phyloP scores from a whole-genome alignment of 1,140 invertebrate species.

The Cecropterus lyciades region DNA sequence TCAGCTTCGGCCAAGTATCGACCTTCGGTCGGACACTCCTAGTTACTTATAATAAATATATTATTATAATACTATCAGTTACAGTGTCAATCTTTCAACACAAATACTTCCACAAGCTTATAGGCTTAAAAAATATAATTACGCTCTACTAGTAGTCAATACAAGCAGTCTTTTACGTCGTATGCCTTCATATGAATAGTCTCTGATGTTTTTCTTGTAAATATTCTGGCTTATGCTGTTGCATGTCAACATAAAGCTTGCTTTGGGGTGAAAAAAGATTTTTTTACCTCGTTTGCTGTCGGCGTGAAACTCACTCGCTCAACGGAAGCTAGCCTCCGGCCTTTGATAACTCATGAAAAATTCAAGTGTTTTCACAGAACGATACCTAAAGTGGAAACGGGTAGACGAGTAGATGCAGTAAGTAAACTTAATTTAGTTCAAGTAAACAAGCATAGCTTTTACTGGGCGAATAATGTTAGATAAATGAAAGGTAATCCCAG shows the following conservation, averaged over 20 bases:
- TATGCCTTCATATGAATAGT: neutral
- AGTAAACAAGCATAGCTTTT: conserved; percentile 11
- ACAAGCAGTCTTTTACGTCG: conserved; percentile 1
- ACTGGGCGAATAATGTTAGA: neutral
- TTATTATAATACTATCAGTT: no score
- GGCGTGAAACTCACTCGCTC: conserved; percentile 27
- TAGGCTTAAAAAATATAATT: neutral
- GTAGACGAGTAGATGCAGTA: neutral
- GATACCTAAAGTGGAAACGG: conserved; percentile 45
- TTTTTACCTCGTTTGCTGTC: conserved; percentile 42
- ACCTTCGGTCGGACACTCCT: no score
- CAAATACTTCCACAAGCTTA: neutral
- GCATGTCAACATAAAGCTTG: conserved; percentile 44
- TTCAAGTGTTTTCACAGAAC: conserved; percentile 55
- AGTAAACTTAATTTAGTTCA: conserved; percentile 22
- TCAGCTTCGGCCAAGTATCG: no score
- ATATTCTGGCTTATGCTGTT: conserved; percentile 8
- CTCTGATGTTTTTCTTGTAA: conserved; percentile 12
- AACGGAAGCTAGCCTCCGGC: conserved; percentile 42
- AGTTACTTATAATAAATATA: no score
- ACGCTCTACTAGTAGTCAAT: neutral
- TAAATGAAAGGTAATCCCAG: neutral
- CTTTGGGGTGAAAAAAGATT: conserved; percentile 46
- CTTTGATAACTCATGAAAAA: conserved; percentile 73
- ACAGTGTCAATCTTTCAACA: neutral